phyloP scores from a whole-genome alignment of 2,797 vertebrate genomes.

The Vireo griseus region DNA sequence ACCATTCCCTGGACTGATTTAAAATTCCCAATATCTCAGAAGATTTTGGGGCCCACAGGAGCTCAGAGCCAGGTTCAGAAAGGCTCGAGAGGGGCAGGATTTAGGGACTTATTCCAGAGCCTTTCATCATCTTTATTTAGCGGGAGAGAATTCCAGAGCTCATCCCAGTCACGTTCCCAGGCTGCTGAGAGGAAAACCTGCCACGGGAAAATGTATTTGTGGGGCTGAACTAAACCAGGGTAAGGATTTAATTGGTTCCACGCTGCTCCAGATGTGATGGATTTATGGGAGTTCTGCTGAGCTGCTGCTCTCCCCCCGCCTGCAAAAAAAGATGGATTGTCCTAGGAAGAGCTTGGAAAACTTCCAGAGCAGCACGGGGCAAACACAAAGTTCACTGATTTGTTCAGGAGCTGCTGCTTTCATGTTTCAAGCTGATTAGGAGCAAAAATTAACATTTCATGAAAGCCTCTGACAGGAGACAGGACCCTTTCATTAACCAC shows the following conservation, averaged over 20 bases:
- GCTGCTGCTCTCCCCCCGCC: neutral
- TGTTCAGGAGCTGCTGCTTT: neutral
- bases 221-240: neutral
- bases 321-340: neutral
- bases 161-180: neutral
- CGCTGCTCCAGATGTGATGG: neutral
- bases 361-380: constrained; percentile 3
- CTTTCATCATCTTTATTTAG: neutral
- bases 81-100: neutral
- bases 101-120: neutral
- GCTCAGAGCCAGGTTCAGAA: neutral
- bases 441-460: constrained; percentile 40
- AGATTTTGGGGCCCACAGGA: neutral
- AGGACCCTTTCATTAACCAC: neutral
- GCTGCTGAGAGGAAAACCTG: neutral
- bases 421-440: constrained; percentile 39
- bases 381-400: constrained; percentile 19
- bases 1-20: no score
- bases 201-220: neutral
- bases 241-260: constrained; percentile 5
- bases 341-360: neutral
- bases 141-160: neutral
- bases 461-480: constrained; percentile 14
- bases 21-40: neutral
- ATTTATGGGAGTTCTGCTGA: neutral